Conservation (phyloP, 2,113 vertebrate species). For the Arothron firmamentum region DNA sequence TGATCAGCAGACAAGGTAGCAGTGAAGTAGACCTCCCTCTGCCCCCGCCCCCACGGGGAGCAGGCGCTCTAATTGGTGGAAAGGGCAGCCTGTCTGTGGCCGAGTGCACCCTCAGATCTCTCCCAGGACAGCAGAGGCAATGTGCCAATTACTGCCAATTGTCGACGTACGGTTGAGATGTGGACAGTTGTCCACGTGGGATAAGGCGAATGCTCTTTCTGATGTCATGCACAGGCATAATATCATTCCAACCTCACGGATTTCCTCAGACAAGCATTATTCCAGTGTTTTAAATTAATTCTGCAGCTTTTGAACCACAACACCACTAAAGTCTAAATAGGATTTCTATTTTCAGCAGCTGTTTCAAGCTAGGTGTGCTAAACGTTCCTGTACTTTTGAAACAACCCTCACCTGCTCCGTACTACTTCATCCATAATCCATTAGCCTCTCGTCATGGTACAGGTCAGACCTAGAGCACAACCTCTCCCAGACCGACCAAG, state of each 20-base stretch:
- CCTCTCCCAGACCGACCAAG: constrained; percentile 39
- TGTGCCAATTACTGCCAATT: constrained; percentile 81
- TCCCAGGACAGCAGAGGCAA: constrained; percentile 74
- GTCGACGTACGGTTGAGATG: constrained; percentile 75
- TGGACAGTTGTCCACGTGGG: constrained; percentile 77
- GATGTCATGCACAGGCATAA: constrained; percentile 48
- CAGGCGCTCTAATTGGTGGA: constrained; percentile 77
- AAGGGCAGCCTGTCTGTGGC: constrained; percentile 74
- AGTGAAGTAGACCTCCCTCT: constrained; percentile 63
- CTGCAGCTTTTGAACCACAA: neutral
- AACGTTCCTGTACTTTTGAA: constrained; percentile 27
- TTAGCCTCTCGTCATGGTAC: constrained; percentile 61
- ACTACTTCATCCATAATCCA: constrained; percentile 73
- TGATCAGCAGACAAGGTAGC: constrained; percentile 72
- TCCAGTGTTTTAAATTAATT: neutral
- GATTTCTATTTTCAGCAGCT: neutral
- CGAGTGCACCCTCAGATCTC: constrained; percentile 70
- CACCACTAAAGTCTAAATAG: neutral
- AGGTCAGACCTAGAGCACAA: constrained; percentile 66
- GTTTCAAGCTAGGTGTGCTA: constrained; percentile 22
- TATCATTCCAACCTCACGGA: neutral
- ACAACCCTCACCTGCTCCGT: constrained; percentile 56
- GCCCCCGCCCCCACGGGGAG: constrained; percentile 60
- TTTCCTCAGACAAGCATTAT: neutral
- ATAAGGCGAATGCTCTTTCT: constrained; percentile 59